phyloP scores from a whole-genome alignment of 1,140 invertebrate species.

The Drosophila setifemur region DNA sequence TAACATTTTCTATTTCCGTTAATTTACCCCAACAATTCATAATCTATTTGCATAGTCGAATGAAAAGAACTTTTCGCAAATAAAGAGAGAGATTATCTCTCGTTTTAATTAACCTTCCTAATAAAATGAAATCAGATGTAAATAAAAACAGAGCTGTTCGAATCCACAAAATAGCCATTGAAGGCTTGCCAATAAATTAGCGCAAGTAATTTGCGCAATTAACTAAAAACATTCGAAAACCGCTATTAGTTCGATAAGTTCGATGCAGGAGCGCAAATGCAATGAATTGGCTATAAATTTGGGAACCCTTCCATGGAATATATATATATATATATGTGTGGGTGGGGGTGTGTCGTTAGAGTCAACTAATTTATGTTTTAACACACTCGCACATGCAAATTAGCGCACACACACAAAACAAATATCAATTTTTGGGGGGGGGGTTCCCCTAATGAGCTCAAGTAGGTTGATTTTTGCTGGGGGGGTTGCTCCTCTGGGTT shows the following conservation, averaged over 20 bases:
- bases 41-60: neutral
- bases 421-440: slow-evolving; percentile 35
- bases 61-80: neutral
- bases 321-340: neutral
- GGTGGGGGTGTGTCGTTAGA: slow-evolving; percentile 16
- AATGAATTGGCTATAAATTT: slow-evolving; percentile 55
- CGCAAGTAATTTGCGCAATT: slow-evolving; percentile 68
- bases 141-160: neutral
- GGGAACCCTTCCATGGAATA: slow-evolving; percentile 2
- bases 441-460: slow-evolving; percentile 52
- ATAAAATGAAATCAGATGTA: neutral
- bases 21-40: too few relatives aligned
- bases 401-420: slow-evolving; percentile 47
- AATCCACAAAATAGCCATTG: slow-evolving; percentile 38
- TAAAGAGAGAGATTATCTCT: neutral
- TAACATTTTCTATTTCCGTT: neutral
- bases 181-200: slow-evolving; percentile 55
- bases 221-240: slow-evolving; percentile 55
- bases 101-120: slow-evolving; percentile 1
- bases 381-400: slow-evolving; percentile 72
- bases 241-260: slow-evolving; percentile 47
- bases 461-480: slow-evolving; percentile 29
- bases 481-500: too few relatives aligned
- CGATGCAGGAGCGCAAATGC: slow-evolving; percentile 33
- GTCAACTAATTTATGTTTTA: slow-evolving; percentile 66